Evolutionary conservation across 2,888 invertebrate genomes (phyloP), one percentile per base, ranked within the genome.

Genomic region (Caenorhabditis sinica): DNA sequence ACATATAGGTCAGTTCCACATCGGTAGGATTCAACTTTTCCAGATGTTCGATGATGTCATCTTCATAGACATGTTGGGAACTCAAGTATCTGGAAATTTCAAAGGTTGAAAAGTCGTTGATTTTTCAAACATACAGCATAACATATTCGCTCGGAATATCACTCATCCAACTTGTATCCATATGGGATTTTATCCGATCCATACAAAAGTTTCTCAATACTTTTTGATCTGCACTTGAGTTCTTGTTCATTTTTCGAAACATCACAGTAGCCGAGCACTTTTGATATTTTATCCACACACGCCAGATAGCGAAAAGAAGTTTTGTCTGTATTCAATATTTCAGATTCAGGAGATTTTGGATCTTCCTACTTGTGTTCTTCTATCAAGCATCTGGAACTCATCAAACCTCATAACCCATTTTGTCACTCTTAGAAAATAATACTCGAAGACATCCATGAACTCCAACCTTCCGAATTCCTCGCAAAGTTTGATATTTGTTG

Each of bases 361-460:
- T 40, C 13, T 11, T 49, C 23, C 20, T 4, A 77, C 77, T 69
- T 77, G 77, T 9, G 53, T 0, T 23, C 61, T 23, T 30, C 51
- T 40, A 13, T 69, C 60, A n/a, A 77, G 13, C 40, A 43, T 63
- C 20, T 69, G 69, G 25, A 77, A 77, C 53, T 69, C 69, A 40
- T 77, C 77, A 43, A 77, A 77, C 28, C 69, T 36, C 61, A 69
- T 40, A 0, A 77, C 49, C 77, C 77, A 77, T 49, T 69, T 77
- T 25, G 61, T 63, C 17, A 61, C 77, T 0, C 69, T 63, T 5
- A 77, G 1, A 23, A 61, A 77, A 30, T 77, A 61, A n/a, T 69
- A 53, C 40, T 77, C 77, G 33, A 51, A 58, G n/a, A 76, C 30
- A n/a, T 45, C 49, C 15, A 76, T 36, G 9, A 76, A 20, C 36